phyloP scores from a whole-genome alignment of 2,888 invertebrate species.

The Scrobipalpa costella region DNA sequence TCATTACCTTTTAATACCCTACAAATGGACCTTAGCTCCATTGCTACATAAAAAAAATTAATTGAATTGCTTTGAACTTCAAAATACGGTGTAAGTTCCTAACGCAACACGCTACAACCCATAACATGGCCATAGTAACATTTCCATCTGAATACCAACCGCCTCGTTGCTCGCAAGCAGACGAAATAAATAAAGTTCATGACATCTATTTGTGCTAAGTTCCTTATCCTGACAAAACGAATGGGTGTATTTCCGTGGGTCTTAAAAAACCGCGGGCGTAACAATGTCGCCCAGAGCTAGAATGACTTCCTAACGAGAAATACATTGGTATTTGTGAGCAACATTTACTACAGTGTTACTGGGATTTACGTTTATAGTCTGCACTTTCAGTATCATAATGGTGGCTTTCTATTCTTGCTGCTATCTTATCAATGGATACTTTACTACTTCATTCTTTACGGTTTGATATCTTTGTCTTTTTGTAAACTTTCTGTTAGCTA shows the following conservation, averaged over 20 bases:
- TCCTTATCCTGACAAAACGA: constrained; percentile 14
- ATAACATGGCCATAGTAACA: neutral
- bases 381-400: neutral
- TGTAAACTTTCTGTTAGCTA: no score
- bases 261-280: constrained; percentile 17
- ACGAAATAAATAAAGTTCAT: constrained; percentile 21
- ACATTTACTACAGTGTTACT: neutral
- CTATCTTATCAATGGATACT: neutral
- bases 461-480: no score
- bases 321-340: constrained; percentile 3
- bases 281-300: neutral
- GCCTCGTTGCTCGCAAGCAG: constrained; percentile 16
- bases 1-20: no score
- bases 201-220: constrained; percentile 21
- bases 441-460: no score
- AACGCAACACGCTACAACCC: no score
- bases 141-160: constrained; percentile 8
- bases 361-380: neutral
- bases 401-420: neutral
- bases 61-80: no score
- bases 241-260: constrained; percentile 14
- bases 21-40: no score
- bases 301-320: constrained; percentile 23
- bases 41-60: no score
- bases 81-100: no score